Evolutionary conservation across 1,140 invertebrate genomes (phyloP).

Genomic region (Aleiodes sp.): DNA sequence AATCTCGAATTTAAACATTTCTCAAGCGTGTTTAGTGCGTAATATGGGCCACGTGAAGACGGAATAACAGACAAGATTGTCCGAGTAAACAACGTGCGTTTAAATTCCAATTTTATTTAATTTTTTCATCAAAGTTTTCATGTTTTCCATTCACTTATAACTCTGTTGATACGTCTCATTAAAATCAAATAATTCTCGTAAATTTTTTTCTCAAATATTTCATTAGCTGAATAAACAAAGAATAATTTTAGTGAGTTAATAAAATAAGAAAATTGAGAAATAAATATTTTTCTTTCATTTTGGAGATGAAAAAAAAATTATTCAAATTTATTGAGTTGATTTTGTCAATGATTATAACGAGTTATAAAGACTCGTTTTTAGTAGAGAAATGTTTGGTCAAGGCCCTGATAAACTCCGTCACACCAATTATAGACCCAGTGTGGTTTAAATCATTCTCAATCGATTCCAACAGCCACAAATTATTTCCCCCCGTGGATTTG

Average conservation of each 20-base stretch:
- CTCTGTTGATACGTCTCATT: no score
- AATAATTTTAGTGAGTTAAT: background rate
- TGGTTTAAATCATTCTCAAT: background rate
- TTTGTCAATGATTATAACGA: background rate
- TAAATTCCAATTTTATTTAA: slow-evolving; percentile 1
- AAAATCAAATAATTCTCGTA: no score
- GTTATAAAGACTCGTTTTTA: background rate
- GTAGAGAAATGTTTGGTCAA: slow-evolving; percentile 25
- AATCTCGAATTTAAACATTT: background rate
- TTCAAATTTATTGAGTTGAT: background rate
- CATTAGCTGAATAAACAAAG: background rate
- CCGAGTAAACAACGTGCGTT: background rate
- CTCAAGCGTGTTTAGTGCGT: background rate
- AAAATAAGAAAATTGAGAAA: background rate
- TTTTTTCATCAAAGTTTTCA: background rate
- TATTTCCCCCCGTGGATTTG: background rate
- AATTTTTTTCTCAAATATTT: background rate
- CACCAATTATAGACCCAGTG: slow-evolving; percentile 15
- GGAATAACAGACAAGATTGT: background rate
- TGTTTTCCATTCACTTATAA: background rate
- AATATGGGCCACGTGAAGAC: slow-evolving; percentile 1
- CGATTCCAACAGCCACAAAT: slow-evolving; percentile 5
- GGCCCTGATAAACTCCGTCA: slow-evolving; percentile 30
- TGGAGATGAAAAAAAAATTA: no score
- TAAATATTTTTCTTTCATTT: background rate